Evolutionary conservation across 2,797 vertebrate species (phyloP).

Genomic region (Xerus rutilus): DNA sequence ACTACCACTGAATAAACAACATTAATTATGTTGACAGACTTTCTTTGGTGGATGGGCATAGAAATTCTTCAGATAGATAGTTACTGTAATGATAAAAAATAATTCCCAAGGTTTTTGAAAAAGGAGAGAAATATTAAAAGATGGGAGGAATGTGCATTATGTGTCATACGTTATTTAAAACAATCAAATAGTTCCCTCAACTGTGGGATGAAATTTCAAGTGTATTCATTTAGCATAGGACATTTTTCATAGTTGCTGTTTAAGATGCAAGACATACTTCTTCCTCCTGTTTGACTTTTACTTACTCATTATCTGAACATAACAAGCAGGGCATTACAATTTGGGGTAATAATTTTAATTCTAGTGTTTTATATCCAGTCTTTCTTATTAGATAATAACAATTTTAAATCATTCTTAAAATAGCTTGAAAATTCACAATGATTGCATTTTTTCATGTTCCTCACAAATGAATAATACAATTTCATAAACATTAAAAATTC

Average conservation of each 20-base stretch:
- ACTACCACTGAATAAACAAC: neutral
- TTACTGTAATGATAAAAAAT: constrained; percentile 3
- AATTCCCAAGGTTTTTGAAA: neutral
- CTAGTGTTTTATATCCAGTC: neutral
- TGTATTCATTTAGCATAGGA: neutral
- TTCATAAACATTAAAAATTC: neutral
- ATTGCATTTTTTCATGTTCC: neutral
- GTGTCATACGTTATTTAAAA: constrained; percentile 31
- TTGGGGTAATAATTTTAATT: neutral
- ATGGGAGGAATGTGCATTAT: neutral
- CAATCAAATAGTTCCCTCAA: neutral
- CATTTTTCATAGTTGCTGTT: neutral
- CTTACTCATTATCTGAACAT: neutral
- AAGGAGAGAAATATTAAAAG: neutral
- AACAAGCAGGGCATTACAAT: neutral
- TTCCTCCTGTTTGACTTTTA: neutral
- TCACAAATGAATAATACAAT: neutral
- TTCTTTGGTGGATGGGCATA: neutral
- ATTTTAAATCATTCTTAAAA: neutral
- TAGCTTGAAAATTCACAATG: neutral
- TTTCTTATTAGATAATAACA: neutral
- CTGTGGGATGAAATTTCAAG: neutral
- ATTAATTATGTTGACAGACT: constrained; percentile 31
- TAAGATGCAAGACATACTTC: neutral
- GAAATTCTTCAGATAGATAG: neutral